These are phyloP conservation scores for Marisa cornuarietis DNA, from an alignment of 1,140 invertebrate species.

Conservation along the genomic window DNA sequence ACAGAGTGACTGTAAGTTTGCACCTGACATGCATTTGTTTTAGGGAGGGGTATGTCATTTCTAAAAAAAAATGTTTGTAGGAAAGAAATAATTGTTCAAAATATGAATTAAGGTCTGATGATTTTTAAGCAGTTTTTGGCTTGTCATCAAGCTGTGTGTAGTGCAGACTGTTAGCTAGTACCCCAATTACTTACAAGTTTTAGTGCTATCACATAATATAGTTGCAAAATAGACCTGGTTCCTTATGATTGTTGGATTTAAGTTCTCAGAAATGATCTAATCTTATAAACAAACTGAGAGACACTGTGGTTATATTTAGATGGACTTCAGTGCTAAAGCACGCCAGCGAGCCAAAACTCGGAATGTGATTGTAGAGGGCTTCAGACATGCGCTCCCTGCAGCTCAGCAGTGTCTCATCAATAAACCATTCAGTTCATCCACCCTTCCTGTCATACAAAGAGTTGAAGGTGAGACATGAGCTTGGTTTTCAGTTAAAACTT, in stretches of 20 bases:
- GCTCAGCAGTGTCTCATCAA: constrained; percentile 25
- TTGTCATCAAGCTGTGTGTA: not conserved
- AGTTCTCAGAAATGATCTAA: not conserved
- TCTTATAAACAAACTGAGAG: not conserved
- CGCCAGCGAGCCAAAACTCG: constrained; percentile 58
- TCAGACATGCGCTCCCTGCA: constrained; percentile 54
- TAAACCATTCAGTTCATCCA: not conserved
- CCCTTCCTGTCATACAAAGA: constrained; percentile 12
- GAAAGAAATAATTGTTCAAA: not conserved
- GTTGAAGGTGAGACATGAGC: constrained; percentile 44
- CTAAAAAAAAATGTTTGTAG: not conserved
- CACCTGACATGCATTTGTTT: not conserved
- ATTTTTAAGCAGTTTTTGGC: not conserved
- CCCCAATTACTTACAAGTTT: not conserved
- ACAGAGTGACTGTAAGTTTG: constrained; percentile 45
- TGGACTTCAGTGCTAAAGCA: constrained; percentile 37
- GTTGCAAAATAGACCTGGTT: not conserved
- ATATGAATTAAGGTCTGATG: not conserved
- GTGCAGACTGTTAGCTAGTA: not conserved
- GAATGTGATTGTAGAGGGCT: constrained; percentile 64
- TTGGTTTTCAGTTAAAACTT: not conserved
- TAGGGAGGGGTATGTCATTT: not conserved
- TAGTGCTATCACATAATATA: not conserved
- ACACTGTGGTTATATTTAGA: constrained; percentile 32
- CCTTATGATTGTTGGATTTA: not conserved